phyloP scores from a whole-genome alignment of 2,888 invertebrate species.

The Tolmerus cingulatus region DNA sequence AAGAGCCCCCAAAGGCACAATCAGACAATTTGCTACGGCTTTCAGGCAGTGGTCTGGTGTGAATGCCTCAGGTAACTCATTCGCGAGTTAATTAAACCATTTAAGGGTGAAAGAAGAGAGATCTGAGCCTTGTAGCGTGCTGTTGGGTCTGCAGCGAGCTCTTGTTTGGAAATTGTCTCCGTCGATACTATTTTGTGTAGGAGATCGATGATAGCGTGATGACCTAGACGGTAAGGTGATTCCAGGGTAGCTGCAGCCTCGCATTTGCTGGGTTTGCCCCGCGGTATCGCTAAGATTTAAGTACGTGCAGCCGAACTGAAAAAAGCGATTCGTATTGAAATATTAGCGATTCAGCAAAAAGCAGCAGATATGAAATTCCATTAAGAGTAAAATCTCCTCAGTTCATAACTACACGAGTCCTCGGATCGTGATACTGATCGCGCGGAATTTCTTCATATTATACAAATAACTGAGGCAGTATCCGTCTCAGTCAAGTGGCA shows the following conservation, averaged over 20 bases:
- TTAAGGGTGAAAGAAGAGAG: conserved; percentile 40
- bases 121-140: conserved; percentile 20
- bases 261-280: neutral
- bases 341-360: neutral
- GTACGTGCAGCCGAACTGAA: neutral
- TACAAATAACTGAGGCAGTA: conserved; percentile 28
- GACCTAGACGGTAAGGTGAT: conserved; percentile 40
- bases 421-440: conserved; percentile 29
- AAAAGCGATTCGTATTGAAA: neutral
- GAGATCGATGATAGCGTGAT: conserved; percentile 35
- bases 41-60: conserved; percentile 25
- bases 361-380: conserved; percentile 8
- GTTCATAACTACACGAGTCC: conserved; percentile 14
- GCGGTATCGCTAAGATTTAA: conserved; percentile 5
- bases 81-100: conserved; percentile 42
- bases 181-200: conserved; percentile 20
- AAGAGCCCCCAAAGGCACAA: conserved; percentile 26
- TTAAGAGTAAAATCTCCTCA: conserved; percentile 4
- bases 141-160: conserved; percentile 9
- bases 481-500: neutral
- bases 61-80: conserved; percentile 30
- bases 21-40: conserved; percentile 38
- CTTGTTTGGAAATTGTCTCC: conserved; percentile 22
- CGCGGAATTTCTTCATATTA: conserved; percentile 11
- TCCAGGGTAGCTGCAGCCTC: neutral